Evolutionary conservation across 2,113 vertebrate genomes (phyloP).

Genomic region (Triplophysa siluroides): DNA sequence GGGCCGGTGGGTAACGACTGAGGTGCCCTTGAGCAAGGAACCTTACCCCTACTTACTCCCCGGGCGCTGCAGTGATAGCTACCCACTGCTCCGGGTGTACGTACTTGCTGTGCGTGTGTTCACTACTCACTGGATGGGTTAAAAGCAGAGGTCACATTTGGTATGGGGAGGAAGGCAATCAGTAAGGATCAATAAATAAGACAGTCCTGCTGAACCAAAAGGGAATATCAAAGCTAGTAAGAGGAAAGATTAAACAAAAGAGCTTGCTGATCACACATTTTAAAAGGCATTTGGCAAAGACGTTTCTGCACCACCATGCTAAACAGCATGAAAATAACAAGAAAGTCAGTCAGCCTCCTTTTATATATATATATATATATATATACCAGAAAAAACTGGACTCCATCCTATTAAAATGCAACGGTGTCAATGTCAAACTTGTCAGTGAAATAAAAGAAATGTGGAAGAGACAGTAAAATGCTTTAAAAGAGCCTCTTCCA

Average conservation of each 20-base stretch:
- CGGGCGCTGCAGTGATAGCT: too few species aligned
- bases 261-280: conserved; percentile 4
- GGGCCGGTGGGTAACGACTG: too few species aligned
- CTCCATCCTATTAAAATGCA: conserved; percentile 2
- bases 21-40: too few species aligned
- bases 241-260: background rate
- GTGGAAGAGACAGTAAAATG: background rate
- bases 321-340: background rate
- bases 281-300: background rate
- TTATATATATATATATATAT: too few species aligned
- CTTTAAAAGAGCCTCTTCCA: background rate
- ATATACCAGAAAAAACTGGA: conserved; percentile 30
- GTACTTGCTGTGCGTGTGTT: too few species aligned
- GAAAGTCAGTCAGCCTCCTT: background rate
- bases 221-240: background rate
- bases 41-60: too few species aligned
- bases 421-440: conserved; percentile 23
- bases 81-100: too few species aligned
- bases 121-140: too few species aligned
- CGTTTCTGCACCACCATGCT: conserved; percentile 1
- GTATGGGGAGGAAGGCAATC: too few species aligned
- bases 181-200: conserved; percentile 40
- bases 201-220: conserved; percentile 16
- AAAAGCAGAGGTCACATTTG: too few species aligned
- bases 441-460: background rate